These are phyloP conservation scores for Tinamus guttatus DNA, from an alignment of 2,113 vertebrate species.

Conservation along the genomic window DNA sequence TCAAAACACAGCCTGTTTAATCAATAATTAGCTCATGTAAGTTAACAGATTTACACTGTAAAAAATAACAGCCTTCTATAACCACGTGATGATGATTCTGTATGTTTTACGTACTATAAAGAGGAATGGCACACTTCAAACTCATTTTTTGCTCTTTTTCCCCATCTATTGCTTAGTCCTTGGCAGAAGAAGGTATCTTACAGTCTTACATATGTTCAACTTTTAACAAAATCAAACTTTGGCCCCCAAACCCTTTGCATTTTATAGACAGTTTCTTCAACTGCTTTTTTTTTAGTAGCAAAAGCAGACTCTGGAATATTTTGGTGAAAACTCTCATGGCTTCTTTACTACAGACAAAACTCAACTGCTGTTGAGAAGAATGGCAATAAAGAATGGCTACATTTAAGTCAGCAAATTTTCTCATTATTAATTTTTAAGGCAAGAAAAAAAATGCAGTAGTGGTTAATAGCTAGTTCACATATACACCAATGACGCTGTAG, in stretches of 20 bases:
- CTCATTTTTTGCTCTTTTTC: neutral
- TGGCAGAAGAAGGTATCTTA: neutral
- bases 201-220: neutral
- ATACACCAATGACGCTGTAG: neutral
- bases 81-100: neutral
- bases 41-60: neutral
- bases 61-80: neutral
- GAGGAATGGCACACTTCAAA: neutral
- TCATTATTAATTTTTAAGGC: conserved; percentile 26
- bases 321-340: neutral
- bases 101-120: neutral
- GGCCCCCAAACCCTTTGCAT: neutral
- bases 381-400: neutral
- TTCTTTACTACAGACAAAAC: neutral
- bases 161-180: neutral
- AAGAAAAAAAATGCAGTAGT: neutral
- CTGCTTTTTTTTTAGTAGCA: neutral
- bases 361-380: neutral
- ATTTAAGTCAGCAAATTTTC: neutral
- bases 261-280: neutral
- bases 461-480: neutral
- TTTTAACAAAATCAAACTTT: neutral
- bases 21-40: neutral
- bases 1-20: neutral
- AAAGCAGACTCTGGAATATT: neutral